Base-by-base conservation (phyloP, 2,797 vertebrate species). In the Anisognathus igniventris region DNA sequence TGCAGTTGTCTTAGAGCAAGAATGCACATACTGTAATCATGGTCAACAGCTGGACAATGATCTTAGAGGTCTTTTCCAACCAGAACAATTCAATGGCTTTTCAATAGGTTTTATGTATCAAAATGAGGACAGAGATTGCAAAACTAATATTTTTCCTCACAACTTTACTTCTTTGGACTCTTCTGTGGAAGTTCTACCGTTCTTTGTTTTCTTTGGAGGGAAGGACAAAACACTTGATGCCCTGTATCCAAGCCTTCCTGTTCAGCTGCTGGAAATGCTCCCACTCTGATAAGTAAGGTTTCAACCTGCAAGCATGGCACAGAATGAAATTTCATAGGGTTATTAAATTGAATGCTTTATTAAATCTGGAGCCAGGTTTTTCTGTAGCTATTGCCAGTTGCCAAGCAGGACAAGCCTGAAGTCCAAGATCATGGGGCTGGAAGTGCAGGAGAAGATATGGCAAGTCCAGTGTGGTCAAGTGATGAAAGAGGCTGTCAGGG, bases 11-110 rank as follows among this genome's bases (percentile, higher is more conserved):
- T 70, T 50, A 60, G 71, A 50, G 72, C 22, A 90, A 39, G 16
- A 45, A 57, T 27, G 5, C 2, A n/a, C 3, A 10, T 25, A 12
- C 12, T 57, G 39, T 81, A 14, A 31, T 39, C 5, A 25, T 48
- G 11, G 6, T 66, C n/a, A 76, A 20, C 15, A 76, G 33, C 2
- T 58, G 14, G 30, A 39, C 0, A 0, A 21, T 44, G 8, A 8
- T 57, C 51, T 39, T 33, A 21, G 24, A 51, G 14, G 2, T 58
- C 51, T 58, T 72, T 79, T 44, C 37, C 20, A 51, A 19, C 16
- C 11, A 25, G 40, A 44, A 30, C 8, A 11, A 58, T 58, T 58
- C 14, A 42, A 2, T 51, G 4, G 0, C 28, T 74, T 60, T 62
- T n/a, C 22, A 35, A 9, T 51, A 6, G 0, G 22, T 64, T 60